Evolutionary conservation across 2,888 invertebrate genomes (phyloP).

Genomic region (Oscheius sp.): DNA sequence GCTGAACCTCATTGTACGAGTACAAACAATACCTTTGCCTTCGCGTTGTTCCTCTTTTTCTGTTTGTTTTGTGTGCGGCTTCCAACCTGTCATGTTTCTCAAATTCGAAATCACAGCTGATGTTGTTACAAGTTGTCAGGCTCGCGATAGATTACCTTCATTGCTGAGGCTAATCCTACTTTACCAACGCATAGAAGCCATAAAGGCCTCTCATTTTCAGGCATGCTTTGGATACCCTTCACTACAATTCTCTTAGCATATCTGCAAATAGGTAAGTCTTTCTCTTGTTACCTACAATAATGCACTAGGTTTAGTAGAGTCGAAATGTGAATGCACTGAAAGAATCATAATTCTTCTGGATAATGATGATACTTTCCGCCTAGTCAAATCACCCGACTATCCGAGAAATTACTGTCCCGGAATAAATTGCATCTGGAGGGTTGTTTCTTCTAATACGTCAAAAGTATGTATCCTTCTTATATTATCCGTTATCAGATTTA

Average conservation of each 20-base stretch:
- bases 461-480: constrained; percentile 25
- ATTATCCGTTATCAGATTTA: constrained; percentile 23
- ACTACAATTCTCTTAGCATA: not conserved
- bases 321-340: constrained; percentile 37
- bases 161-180: constrained; percentile 15
- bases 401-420: constrained; percentile 29
- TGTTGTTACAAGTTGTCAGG: not conserved
- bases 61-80: constrained; percentile 25
- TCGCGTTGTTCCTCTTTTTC: constrained; percentile 26
- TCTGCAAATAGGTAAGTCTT: not conserved
- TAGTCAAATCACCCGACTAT: constrained; percentile 47
- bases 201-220: constrained; percentile 18
- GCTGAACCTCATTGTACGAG: constrained; percentile 24
- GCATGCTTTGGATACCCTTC: not conserved
- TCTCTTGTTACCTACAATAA: not conserved
- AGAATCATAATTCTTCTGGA: constrained; percentile 37
- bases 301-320: not conserved
- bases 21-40: constrained; percentile 16
- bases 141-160: constrained; percentile 25
- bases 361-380: constrained; percentile 36
- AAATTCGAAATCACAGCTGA: not conserved
- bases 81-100: constrained; percentile 1
- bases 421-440: constrained; percentile 43
- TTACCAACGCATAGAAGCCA: constrained; percentile 9
- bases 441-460: constrained; percentile 42